Conservation (phyloP, 1,140 invertebrate species). For the Anastrepha ludens region DNA sequence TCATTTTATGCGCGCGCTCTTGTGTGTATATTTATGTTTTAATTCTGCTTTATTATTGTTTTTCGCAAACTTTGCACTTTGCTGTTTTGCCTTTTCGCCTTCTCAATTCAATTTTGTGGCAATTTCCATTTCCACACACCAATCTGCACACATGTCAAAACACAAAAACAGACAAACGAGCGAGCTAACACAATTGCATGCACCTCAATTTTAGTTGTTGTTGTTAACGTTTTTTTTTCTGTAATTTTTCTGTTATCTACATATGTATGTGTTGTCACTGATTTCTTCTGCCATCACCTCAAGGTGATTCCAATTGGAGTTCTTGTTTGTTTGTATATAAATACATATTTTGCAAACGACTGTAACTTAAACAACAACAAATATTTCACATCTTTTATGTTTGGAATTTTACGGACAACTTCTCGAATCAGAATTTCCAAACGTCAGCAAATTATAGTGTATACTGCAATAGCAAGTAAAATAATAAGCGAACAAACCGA, state of each 20-base stretch:
- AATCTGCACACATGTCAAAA: background rate
- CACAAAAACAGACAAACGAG: background rate
- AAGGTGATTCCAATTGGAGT: background rate
- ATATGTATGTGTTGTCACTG: background rate
- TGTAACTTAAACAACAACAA: conserved; percentile 2
- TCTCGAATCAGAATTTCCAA: conserved; percentile 24
- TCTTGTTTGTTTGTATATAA: background rate
- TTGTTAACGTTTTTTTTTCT: background rate
- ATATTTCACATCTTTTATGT: background rate
- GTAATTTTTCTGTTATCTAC: conserved; percentile 40
- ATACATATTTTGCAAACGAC: background rate
- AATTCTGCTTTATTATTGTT: conserved; percentile 37
- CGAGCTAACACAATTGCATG: background rate
- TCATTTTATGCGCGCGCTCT: conserved; percentile 33
- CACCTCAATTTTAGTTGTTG: conserved; percentile 19
- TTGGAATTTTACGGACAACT: background rate
- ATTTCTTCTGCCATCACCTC: conserved; percentile 19
- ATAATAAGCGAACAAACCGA: conserved; percentile 41
- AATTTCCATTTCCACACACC: conserved; percentile 17
- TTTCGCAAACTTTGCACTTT: conserved; percentile 50
- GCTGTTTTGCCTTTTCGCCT: conserved; percentile 41
- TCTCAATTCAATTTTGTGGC: background rate
- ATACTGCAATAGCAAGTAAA: conserved; percentile 23
- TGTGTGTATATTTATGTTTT: conserved; percentile 15
- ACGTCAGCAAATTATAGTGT: conserved; percentile 40